phyloP scores from a whole-genome alignment of 53 echinoderm and acorn worm genomes.

The Mesocentrotus franciscanus region DNA sequence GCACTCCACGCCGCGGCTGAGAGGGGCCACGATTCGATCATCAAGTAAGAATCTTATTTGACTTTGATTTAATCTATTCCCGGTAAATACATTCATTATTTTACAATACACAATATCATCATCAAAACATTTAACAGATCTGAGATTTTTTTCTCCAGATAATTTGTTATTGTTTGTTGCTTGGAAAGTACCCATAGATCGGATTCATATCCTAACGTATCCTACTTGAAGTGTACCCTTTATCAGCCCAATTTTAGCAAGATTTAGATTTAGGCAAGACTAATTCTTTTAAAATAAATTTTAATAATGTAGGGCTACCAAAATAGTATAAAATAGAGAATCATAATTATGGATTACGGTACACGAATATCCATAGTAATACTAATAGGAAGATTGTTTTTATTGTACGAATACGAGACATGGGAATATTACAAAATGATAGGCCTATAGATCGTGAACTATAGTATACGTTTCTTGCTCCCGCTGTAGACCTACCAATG shows the following conservation, averaged over 20 bases:
- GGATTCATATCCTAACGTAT: too few relatives aligned
- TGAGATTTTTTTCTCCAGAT: too few relatives aligned
- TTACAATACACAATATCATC: background rate
- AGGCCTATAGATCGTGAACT: too few relatives aligned
- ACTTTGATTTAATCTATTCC: background rate
- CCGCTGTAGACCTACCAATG: too few relatives aligned
- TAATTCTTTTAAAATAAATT: too few relatives aligned
- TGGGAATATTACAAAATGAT: too few relatives aligned
- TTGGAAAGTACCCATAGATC: too few relatives aligned
- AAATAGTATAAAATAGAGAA: too few relatives aligned
- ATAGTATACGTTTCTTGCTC: too few relatives aligned
- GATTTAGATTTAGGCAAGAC: background rate
- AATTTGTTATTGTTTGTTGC: too few relatives aligned
- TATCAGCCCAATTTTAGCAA: background rate
- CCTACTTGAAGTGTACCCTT: background rate
- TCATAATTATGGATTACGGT: background rate
- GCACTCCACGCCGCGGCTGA: constrained; percentile 93
- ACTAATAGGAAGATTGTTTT: background rate
- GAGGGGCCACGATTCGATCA: constrained; percentile 75
- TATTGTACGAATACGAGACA: background rate
- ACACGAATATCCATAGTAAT: background rate
- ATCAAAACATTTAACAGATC: too few relatives aligned
- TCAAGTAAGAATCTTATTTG: constrained; percentile 71
- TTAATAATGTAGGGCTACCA: too few relatives aligned
- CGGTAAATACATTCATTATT: background rate